Conservation (phyloP, 2,888 invertebrate genomes). For the Orthosia gothica region DNA sequence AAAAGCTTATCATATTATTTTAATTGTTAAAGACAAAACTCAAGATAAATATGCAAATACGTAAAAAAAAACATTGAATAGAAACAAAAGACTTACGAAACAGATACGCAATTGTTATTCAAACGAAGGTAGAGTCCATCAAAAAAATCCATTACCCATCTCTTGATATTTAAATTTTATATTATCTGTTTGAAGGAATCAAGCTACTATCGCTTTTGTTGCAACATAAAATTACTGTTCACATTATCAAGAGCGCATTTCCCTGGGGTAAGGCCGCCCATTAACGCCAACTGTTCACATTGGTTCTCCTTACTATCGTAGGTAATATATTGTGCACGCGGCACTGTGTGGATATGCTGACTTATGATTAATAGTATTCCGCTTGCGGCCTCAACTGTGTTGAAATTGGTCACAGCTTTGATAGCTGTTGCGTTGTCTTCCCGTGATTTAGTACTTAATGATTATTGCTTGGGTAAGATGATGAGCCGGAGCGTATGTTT, state of each 20-base stretch:
- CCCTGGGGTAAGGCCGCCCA: slow-evolving; percentile 87
- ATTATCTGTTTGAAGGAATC: slow-evolving; percentile 73
- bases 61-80: slow-evolving; percentile 40
- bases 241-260: slow-evolving; percentile 87
- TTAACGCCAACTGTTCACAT: slow-evolving; percentile 90
- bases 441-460: slow-evolving; percentile 60
- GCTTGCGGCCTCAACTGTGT: slow-evolving; percentile 76
- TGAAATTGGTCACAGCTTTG: slow-evolving; percentile 75
- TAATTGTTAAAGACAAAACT: slow-evolving; percentile 35
- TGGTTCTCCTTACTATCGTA: slow-evolving; percentile 76
- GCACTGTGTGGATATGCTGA: slow-evolving; percentile 74
- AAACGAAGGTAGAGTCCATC: slow-evolving; percentile 48
- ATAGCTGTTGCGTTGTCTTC: slow-evolving; percentile 66
- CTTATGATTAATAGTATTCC: slow-evolving; percentile 77
- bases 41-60: slow-evolving; percentile 57
- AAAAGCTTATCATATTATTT: slow-evolving; percentile 43
- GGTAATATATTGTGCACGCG: slow-evolving; percentile 81
- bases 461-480: slow-evolving; percentile 61
- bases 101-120: slow-evolving; percentile 56
- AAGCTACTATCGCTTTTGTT: slow-evolving; percentile 79
- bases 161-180: slow-evolving; percentile 72
- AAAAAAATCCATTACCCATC: slow-evolving; percentile 65
- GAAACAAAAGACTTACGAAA: slow-evolving; percentile 54
- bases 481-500: slow-evolving; percentile 44
- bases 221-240: slow-evolving; percentile 88